Evolutionary conservation across 2,797 vertebrate genomes (phyloP), one percentile per base, ranked within the genome.

Genomic region (Takifugu rubripes): DNA sequence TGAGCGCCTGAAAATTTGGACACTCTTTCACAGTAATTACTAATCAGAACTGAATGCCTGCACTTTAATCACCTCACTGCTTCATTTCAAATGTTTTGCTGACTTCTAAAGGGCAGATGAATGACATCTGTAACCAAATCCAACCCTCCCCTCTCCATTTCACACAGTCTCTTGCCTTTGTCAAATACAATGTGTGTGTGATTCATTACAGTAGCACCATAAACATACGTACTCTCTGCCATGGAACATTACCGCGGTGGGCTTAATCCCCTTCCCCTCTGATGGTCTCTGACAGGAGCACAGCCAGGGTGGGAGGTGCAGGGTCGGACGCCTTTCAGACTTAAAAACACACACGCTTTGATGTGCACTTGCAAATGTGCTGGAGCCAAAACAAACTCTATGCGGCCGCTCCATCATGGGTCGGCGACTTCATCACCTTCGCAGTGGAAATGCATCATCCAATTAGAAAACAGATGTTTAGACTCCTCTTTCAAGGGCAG

Each of bases 261-360:
- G 5, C 14, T 43, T 59, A 29, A 60, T 64, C 68, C 31, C 48
- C 54, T 59, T 26, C 56, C 16, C 42, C 49, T 45, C 66, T 85
- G 76, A 87, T 83, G 26, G 57, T 64, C 69, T 86, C 64, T 63
- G 87, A 87, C 86, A 86, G 66, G 81, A 81, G 79, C 78, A 54
- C 72, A 72, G 73, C 58, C 1, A 77, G 76, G 67, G 73, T 76
- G 77, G 56, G 68, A 68, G 77, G 72, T 75, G 50, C 59, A 17
- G 59, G 70, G 74, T 64, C 45, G 52, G 64, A 65, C 70, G 68
- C 54, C 73, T 72, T 81, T 84, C 78, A 72, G 63, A 70, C 64
- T 72, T 67, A 72, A 81, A 17, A 83, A 76, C 82, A 79, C 76
- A 76, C 77, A 79, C 6, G 56, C 81, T 89, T 85, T 89, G 84